Evolutionary conservation across 2,888 invertebrate species (phyloP).

Genomic region (Microplitis deprimator): DNA sequence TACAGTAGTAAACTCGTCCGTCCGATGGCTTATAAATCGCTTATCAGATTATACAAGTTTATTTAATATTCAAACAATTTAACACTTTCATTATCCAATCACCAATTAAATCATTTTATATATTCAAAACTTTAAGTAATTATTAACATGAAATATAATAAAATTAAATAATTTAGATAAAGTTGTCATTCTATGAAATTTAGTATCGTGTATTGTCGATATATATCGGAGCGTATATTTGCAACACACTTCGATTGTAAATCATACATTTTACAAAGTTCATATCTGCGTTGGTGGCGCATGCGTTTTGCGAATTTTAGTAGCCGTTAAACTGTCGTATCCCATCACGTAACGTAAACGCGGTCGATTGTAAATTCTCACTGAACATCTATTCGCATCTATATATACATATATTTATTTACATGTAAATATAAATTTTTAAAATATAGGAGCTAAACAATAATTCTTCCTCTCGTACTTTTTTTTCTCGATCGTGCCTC

Average conservation of each 20-base stretch:
- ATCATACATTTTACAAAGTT: slow-evolving; percentile 47
- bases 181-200: background rate
- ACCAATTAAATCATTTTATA: background rate
- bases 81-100: background rate
- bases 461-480: slow-evolving; percentile 36
- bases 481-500: slow-evolving; percentile 35
- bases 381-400: slow-evolving; percentile 4
- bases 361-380: slow-evolving; percentile 16
- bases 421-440: slow-evolving; percentile 44
- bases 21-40: background rate
- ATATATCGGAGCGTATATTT: background rate
- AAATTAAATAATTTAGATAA: background rate
- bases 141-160: background rate
- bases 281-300: slow-evolving; percentile 42
- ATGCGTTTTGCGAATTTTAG: slow-evolving; percentile 38
- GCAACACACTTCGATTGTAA: slow-evolving; percentile 28
- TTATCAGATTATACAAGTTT: background rate
- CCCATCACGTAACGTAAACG: slow-evolving; percentile 27
- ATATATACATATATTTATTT: no score
- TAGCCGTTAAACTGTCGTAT: slow-evolving; percentile 33
- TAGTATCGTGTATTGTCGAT: background rate
- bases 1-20: background rate
- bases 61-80: background rate
- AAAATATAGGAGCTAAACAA: slow-evolving; percentile 44
- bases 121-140: background rate